Evolutionary conservation across 2,888 invertebrate genomes (phyloP).

Genomic region (Tipula confusa): DNA sequence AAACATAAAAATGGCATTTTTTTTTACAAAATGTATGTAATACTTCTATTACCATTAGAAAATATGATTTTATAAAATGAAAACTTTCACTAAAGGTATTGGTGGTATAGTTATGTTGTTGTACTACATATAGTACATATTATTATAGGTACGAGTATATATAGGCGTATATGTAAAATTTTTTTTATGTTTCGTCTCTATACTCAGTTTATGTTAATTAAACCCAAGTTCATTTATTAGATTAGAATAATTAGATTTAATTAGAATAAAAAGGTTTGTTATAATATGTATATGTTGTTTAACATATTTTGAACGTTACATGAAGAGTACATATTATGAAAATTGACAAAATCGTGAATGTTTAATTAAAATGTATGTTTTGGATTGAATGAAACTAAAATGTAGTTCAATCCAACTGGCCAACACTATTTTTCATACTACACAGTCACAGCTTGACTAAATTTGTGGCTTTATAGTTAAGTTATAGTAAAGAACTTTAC

Average conservation of each 20-base stretch:
- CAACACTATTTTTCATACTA: too few species aligned
- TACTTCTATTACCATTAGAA: neutral
- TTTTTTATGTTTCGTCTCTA: neutral
- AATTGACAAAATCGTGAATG: neutral
- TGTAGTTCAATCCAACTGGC: too few species aligned
- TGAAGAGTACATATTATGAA: neutral
- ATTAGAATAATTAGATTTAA: conserved; percentile 20
- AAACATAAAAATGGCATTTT: neutral
- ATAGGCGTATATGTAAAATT: neutral
- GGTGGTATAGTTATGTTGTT: neutral
- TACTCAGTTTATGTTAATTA: neutral
- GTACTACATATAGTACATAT: neutral
- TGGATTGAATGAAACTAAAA: neutral
- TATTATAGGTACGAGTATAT: neutral
- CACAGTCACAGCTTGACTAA: too few species aligned
- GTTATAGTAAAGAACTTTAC: too few species aligned
- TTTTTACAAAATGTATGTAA: neutral
- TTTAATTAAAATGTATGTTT: neutral
- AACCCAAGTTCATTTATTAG: neutral
- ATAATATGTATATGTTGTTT: neutral
- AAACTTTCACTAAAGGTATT: neutral
- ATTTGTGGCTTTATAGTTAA: too few species aligned
- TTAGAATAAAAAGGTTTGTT: neutral
- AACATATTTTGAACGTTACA: neutral
- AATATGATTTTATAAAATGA: neutral